Evolutionary conservation across 2,797 vertebrate genomes (phyloP), one percentile per base, ranked within the genome.

Genomic region (Octomys mimax): DNA sequence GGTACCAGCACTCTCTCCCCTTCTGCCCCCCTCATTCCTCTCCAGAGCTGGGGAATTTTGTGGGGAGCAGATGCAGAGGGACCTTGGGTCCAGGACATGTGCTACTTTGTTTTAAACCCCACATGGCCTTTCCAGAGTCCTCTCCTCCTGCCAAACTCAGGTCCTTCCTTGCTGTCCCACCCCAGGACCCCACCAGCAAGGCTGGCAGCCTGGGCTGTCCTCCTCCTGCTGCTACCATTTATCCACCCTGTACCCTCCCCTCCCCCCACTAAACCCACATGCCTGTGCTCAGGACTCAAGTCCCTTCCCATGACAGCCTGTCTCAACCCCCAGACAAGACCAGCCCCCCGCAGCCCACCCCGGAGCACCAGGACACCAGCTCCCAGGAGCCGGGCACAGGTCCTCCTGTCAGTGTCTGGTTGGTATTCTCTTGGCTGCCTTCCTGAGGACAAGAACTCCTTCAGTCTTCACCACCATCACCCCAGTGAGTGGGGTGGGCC

Each of bases 101-200:
- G 2, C 18, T 54, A 24, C 21, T 57, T 91, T 78, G 59, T 36
- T 59, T 75, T 26, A 73, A 87, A 70, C 21, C 52, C 13, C 46
- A 26, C 21, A 0, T 14, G 19, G 26, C 80, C n/a, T 7, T 36
- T n/a, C 61, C 39, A 26, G 7, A 28, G 26, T 64, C 52, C 42
- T 26, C 13, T 8, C 68, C 52, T 18, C 59, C 21, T 9, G 2
- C 12, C 3, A 16, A 57, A 36, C 59, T 39, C n/a, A 42, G 4
- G n/a, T 7, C 71, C 62, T 11, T 24, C 33, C 71, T 85, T 4
- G 4, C 5, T 52, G 59, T 62, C 79, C 21, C 6, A 46, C 31
- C 82, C 24, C 21, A 1, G 24, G 4, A 33, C 26, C 57, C 33
- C 18, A 2, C 12, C 0, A 19, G 9, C 4, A 1, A 21, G 16